These are phyloP conservation scores for Dexiosoma caninum DNA, from an alignment of 2,888 invertebrate genomes.

Conservation along the genomic window DNA sequence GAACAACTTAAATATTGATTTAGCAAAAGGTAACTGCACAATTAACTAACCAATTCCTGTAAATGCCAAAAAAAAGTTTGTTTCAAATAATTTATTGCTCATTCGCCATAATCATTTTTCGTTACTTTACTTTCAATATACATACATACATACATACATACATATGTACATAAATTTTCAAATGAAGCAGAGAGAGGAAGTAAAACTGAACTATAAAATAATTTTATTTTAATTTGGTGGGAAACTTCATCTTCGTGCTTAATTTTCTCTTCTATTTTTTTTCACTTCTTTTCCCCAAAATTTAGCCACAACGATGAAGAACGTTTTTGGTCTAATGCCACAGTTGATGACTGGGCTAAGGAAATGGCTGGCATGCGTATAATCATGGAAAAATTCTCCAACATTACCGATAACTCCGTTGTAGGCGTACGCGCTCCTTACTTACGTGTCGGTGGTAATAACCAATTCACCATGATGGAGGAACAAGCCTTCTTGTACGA, in stretches of 20 bases:
- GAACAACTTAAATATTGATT: no score
- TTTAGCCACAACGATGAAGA: slow-evolving; percentile 92
- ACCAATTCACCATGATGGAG: slow-evolving; percentile 98
- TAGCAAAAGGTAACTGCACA: no score
- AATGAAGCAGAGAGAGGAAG: no score
- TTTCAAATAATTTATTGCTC: no score
- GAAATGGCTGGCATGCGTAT: slow-evolving; percentile 97
- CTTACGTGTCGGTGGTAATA: slow-evolving; percentile 94
- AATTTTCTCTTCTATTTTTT: neutral
- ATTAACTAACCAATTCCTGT: no score
- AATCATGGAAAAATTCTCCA: slow-evolving; percentile 92
- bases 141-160: no score
- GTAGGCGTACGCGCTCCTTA: slow-evolving; percentile 95
- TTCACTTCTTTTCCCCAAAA: neutral
- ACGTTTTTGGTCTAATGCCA: slow-evolving; percentile 94
- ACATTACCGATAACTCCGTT: slow-evolving; percentile 93
- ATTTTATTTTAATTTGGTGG: no score
- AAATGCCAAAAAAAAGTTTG: no score
- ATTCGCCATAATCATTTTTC: no score
- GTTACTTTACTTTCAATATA: no score
- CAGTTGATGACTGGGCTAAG: slow-evolving; percentile 94
- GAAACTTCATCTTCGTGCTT: neutral
- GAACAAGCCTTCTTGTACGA: slow-evolving; percentile 97
- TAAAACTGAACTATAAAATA: no score
- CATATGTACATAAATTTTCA: no score